Base-by-base conservation (phyloP, 2,888 invertebrate genomes). In the Papilio protenor region DNA sequence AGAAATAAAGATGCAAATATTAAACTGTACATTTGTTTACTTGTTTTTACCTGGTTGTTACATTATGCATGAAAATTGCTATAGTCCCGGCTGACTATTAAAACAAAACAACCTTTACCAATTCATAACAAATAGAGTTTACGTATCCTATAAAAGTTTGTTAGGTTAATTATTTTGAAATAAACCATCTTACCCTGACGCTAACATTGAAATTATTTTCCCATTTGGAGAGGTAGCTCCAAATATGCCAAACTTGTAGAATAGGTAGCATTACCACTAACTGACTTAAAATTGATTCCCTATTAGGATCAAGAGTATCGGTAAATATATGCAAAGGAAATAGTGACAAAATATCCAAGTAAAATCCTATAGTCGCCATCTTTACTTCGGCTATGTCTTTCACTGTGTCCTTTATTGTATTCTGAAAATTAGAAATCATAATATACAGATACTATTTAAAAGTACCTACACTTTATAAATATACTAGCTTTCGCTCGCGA, bases 211-310 rank as follows among this genome's bases (percentile, higher is more conserved):
- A 93, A 78, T 84, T 89, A 11, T 79, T 81, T 70, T 89, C 88
- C 93, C 93, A 94, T 78, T 89, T 90, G 1, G 82, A 77, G 12
- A 92, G 81, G 80, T 94, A 94, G 61, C 87, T 88, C 92, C 92
- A 92, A 59, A 94, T 81, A 81, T 94, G 94, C 94, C 94, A 94
- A 3, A 93, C 90, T 88, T 94, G 94, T 16, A 94, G 79, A 10
- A 88, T 83, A 0, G 93, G 93, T 5, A 90, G 85, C 66, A 94
- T 78, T n/a, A 87, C 85, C 0, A 90, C 88, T 45, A 93, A 80
- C 81, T 92, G 92, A 1, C 89, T 90, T 2, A 84, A 82, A 10
- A 90, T 82, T 1, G 91, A 85, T 47, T 89, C 87, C 10, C 85
- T 87, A 5, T 84, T 78, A 16, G 90, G 91, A 75, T 94, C 93